Conservation (phyloP, 2,888 invertebrate species). For the Antitype chi region DNA sequence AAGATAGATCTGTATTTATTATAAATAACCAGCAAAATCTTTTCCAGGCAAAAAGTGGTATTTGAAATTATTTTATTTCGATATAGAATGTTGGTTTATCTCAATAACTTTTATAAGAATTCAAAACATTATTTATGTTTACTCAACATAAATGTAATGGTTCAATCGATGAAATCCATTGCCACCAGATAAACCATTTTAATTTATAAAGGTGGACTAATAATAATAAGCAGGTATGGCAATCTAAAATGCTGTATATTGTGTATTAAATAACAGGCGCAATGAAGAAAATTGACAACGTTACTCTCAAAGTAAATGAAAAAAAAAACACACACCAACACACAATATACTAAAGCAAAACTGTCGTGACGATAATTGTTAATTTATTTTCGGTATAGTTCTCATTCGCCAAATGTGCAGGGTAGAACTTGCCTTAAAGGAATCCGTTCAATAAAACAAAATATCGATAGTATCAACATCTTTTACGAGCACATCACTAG, state of each 20-base stretch:
- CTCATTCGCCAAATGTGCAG: no score
- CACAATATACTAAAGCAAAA: no score
- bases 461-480: constrained; percentile 64
- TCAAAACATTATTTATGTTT: background rate
- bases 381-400: no score
- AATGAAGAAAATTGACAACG: background rate
- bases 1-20: background rate
- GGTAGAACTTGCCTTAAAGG: no score
- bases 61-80: background rate
- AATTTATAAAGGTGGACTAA: no score
- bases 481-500: constrained; percentile 75
- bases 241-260: no score
- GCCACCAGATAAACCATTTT: no score
- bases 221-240: background rate
- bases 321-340: no score
- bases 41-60: background rate
- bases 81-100: background rate
- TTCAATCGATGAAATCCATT: background rate
- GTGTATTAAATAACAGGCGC: background rate
- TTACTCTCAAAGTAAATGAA: no score
- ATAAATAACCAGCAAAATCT: background rate
- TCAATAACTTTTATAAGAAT: background rate
- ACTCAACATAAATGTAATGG: background rate
- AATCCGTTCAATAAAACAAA: no score
- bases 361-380: no score